phyloP scores from a whole-genome alignment of 2,888 invertebrate genomes.

The Drosophila infuscata region DNA sequence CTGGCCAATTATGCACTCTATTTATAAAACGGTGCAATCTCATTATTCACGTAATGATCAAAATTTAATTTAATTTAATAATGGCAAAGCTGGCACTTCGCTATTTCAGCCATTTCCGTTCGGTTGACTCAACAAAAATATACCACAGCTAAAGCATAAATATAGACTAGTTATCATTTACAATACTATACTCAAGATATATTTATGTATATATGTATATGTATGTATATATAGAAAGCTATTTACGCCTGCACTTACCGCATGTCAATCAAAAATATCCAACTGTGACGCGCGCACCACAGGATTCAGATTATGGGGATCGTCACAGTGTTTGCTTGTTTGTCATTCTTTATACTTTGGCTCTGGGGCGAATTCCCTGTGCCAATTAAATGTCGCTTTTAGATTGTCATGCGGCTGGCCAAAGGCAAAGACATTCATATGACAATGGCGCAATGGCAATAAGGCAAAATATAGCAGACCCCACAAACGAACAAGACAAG shows the following conservation, averaged over 20 bases:
- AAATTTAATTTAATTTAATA: conserved; percentile 68
- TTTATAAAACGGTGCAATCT: conserved; percentile 34
- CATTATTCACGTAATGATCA: conserved; percentile 67
- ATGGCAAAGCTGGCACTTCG: conserved; percentile 36
- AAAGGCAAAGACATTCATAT: conserved; percentile 54
- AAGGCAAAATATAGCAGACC: conserved; percentile 42
- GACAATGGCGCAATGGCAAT: conserved; percentile 66
- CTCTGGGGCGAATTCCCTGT: conserved; percentile 56
- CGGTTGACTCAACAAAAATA: conserved; percentile 62
- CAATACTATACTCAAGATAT: background rate
- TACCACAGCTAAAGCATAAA: conserved; percentile 15
- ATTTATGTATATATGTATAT: background rate
- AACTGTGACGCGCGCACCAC: conserved; percentile 54
- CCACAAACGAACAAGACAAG: conserved; percentile 38
- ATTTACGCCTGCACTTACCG: conserved; percentile 54
- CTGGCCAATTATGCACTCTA: conserved; percentile 59
- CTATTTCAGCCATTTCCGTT: conserved; percentile 59
- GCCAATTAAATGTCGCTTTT: conserved; percentile 73
- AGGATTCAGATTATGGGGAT: conserved; percentile 48
- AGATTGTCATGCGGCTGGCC: conserved; percentile 59
- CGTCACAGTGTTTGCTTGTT: conserved; percentile 42
- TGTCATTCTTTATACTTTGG: conserved; percentile 50
- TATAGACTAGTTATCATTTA: conserved; percentile 39
- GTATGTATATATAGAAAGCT: conserved; percentile 1
- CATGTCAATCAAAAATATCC: conserved; percentile 73